Evolutionary conservation across 2,797 vertebrate species (phyloP).

Genomic region (Eurystomus glaucurus): DNA sequence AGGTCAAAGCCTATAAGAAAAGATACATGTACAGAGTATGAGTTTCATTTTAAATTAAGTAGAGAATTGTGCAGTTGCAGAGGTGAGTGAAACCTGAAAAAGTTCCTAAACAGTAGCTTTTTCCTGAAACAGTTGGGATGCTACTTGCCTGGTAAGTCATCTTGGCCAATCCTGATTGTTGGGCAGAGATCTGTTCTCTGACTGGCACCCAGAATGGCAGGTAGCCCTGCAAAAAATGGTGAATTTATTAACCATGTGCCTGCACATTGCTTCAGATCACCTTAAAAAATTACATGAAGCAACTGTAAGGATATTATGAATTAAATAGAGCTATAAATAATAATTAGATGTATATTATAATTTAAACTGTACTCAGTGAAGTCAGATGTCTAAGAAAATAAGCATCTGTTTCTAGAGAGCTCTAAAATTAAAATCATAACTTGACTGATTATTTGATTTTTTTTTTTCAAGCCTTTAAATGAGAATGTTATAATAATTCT

Average conservation of each 20-base stretch:
- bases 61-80: neutral
- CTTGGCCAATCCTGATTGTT: constrained; percentile 85
- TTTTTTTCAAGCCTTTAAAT: neutral
- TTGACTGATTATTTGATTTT: neutral
- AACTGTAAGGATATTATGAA: neutral
- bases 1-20: constrained; percentile 88
- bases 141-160: constrained; percentile 89
- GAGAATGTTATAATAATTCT: neutral
- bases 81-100: neutral
- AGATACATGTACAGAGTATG: neutral
- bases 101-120: neutral
- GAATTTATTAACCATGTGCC: neutral
- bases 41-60: neutral
- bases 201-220: constrained; percentile 83
- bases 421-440: neutral
- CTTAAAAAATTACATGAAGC: neutral
- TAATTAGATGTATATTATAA: neutral
- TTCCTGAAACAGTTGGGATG: neutral
- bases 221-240: constrained; percentile 83
- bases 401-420: neutral
- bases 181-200: constrained; percentile 86
- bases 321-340: neutral
- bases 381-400: neutral
- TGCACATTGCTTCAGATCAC: neutral
- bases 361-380: neutral